Evolutionary conservation across 2,888 invertebrate genomes (phyloP), one percentile per base, ranked within the genome.

Genomic region (Torymus texanus): DNA sequence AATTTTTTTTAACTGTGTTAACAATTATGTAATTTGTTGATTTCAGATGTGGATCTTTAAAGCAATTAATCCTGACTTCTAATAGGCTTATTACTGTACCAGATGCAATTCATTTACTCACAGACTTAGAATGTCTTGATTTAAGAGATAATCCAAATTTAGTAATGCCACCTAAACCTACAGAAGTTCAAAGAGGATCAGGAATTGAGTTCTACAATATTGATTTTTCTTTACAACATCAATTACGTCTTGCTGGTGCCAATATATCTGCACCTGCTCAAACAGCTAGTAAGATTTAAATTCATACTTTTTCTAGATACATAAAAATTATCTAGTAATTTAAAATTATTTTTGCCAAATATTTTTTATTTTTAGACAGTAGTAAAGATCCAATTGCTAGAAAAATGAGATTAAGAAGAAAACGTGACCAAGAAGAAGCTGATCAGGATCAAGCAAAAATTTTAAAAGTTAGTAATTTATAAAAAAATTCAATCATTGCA

Each of bases 121-220:
- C 95, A 58, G 98, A 98, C 88, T 91, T 98, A 80, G 96, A 96
- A 89, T 94, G 95, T 82, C 92, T 99, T 67, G 98, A 98, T 91
- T 92, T 98, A 66, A 94, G 96, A 81, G 96, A 97, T 84, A 99
- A 99, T 92, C 96, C 96, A 0, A 98, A 98, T 85, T 92, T 99
- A 82, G 95, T 98, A 81, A 98, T 99, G 97, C 99, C 99, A 0
- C 97, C 97, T 2, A 98, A 98, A 91, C 99, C 99, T 0, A 94
- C 94, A 16, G 95, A 97, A 89, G 92, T 94, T 50, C 93, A 95
- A 84, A 92, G 94, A 81, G 95, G 96, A 1, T 92, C 96, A 59
- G 97, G 97, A 0, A 91, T 97, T 68, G 96, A 97, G 88, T 99
- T 96, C 91, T 99, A 99, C 90, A 99, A 99, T 88, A 98, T 99